A percentile compares a stretch with the other conserved stretches of the same genome.
Evolutionary conservation across 2,797 vertebrate species (phyloP).

Genomic region (Pangasius mekongensis): DNA sequence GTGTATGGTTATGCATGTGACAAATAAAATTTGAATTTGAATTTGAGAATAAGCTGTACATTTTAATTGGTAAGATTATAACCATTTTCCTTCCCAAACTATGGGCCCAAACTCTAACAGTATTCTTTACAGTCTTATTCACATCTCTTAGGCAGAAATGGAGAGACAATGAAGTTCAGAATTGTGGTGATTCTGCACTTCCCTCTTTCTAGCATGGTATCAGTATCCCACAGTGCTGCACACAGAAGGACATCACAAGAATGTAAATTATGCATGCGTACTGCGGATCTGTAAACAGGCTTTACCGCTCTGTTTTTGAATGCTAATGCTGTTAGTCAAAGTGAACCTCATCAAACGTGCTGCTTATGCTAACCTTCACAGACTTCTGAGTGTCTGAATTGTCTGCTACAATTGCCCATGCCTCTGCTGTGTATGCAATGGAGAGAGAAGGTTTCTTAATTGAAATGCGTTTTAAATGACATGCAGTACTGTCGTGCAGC

Average conservation of each 20-base stretch:
- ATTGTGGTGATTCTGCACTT: conserved; percentile 11
- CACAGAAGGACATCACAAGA: conserved; percentile 5
- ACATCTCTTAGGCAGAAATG: background rate
- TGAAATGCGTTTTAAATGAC: conserved; percentile 51
- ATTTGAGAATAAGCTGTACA: background rate
- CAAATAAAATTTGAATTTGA: too few relatives aligned
- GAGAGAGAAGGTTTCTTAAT: conserved; percentile 24
- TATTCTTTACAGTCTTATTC: background rate
- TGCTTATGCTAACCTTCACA: conserved; percentile 22
- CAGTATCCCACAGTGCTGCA: background rate
- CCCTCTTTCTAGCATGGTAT: background rate
- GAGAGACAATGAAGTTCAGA: background rate
- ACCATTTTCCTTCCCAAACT: background rate
- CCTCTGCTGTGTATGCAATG: background rate
- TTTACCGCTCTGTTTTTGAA: conserved; percentile 18
- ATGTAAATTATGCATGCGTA: conserved; percentile 33
- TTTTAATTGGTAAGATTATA: background rate
- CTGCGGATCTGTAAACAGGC: conserved; percentile 20
- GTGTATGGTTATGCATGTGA: too few relatives aligned
- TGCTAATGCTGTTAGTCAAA: conserved; percentile 26
- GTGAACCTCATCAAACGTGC: conserved; percentile 13
- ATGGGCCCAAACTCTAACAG: background rate
- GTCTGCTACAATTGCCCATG: background rate
- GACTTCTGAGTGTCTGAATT: conserved; percentile 15
- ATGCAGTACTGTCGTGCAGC: conserved; percentile 34